These are phyloP conservation scores for Camelus dromedarius DNA, from an alignment of 2,113 vertebrate genomes.

Conservation along the genomic window DNA sequence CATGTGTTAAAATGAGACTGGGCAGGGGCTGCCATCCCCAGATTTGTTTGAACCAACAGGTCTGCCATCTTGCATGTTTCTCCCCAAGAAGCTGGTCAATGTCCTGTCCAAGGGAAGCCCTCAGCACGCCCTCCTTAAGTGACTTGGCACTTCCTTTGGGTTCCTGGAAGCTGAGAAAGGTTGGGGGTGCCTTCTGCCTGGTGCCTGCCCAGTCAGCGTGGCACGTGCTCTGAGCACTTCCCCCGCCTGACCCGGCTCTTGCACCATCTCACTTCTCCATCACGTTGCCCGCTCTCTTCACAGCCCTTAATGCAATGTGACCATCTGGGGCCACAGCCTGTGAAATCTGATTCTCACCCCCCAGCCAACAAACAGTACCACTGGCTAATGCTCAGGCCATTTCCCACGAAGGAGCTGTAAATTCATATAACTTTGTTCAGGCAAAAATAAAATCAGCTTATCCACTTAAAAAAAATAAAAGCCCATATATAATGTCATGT, in stretches of 20 bases:
- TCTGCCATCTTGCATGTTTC: neutral
- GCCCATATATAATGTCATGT: neutral
- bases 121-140: neutral
- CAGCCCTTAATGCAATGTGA: neutral
- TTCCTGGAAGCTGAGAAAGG: accelerated
- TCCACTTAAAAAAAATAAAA: neutral
- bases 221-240: accelerated
- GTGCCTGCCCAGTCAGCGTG: accelerated
- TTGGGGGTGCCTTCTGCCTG: neutral
- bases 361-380: neutral
- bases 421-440: neutral
- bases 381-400: neutral
- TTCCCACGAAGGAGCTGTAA: neutral
- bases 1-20: neutral
- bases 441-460: neutral
- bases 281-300: neutral
- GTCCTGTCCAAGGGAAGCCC: too few relatives aligned
- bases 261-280: accelerated
- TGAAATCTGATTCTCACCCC: neutral
- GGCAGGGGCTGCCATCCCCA: neutral
- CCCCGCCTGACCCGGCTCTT: neutral
- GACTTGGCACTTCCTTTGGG: accelerated
- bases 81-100: accelerated
- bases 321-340: neutral
- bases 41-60: too few relatives aligned